Conservation (phyloP, 2,113 vertebrate species). For the Brachypodius melanocephalos region DNA sequence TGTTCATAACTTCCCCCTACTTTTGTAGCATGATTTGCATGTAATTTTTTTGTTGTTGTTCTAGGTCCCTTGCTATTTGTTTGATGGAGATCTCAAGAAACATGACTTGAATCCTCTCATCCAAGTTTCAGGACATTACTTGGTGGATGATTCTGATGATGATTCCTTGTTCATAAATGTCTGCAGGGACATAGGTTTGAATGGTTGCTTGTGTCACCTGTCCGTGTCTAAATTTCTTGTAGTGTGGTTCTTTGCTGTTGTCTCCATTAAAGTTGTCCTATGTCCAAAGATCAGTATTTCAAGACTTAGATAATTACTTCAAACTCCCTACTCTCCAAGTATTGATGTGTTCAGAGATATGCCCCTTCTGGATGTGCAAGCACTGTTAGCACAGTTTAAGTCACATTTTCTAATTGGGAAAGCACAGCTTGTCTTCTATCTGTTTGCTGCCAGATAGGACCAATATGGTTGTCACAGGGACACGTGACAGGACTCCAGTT, state of each 20-base stretch:
- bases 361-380: not conserved
- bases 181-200: conserved; percentile 88
- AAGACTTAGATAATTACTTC: not conserved
- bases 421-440: not conserved
- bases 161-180: conserved; percentile 88
- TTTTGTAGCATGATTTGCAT: not conserved
- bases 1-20: not conserved
- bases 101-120: conserved; percentile 92
- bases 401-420: not conserved
- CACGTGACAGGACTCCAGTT: too few species aligned
- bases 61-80: conserved; percentile 90
- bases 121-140: conserved; percentile 79
- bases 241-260: not conserved
- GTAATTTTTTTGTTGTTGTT: not conserved
- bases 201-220: not conserved
- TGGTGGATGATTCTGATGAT: conserved; percentile 90
- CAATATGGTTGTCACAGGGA: not conserved
- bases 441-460: not conserved
- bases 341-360: not conserved
- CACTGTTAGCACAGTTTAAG: not conserved
- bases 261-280: not conserved
- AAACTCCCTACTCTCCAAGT: not conserved
- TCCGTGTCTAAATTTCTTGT: not conserved
- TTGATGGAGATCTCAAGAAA: conserved; percentile 83
- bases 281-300: not conserved